Evolutionary conservation across 2,113 vertebrate genomes (phyloP).

Genomic region (Mus pahari): DNA sequence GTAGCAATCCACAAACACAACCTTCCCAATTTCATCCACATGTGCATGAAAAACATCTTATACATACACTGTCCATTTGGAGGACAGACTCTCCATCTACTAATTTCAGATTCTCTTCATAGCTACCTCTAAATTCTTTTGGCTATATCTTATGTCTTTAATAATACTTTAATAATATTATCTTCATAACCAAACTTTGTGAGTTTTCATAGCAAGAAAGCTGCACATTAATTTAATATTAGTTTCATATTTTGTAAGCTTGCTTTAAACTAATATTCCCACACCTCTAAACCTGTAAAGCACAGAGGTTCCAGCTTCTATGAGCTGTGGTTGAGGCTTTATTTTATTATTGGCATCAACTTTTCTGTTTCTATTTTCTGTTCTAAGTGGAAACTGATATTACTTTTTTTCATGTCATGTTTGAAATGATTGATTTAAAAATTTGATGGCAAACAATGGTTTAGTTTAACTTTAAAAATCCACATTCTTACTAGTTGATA

Average conservation of each 20-base stretch:
- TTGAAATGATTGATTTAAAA: background rate
- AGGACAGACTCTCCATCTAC: background rate
- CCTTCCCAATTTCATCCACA: background rate
- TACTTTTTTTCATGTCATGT: background rate
- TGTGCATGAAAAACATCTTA: background rate
- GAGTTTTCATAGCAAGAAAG: background rate
- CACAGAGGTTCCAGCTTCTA: background rate
- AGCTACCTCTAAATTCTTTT: background rate
- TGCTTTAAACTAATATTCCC: background rate
- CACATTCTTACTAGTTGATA: background rate
- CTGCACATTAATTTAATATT: background rate
- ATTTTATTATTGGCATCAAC: accelerated
- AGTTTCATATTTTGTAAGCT: background rate
- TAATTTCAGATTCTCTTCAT: background rate
- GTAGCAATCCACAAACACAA: background rate
- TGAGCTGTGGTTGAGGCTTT: accelerated
- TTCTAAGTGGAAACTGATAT: background rate
- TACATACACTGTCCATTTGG: background rate
- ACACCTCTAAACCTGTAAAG: background rate
- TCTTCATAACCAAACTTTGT: background rate
- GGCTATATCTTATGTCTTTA: background rate
- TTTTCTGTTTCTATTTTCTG: background rate
- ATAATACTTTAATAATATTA: background rate
- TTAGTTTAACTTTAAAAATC: background rate
- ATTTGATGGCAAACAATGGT: background rate